Conservation (phyloP, 1,140 invertebrate species). For the Halotydeus destructor region DNA sequence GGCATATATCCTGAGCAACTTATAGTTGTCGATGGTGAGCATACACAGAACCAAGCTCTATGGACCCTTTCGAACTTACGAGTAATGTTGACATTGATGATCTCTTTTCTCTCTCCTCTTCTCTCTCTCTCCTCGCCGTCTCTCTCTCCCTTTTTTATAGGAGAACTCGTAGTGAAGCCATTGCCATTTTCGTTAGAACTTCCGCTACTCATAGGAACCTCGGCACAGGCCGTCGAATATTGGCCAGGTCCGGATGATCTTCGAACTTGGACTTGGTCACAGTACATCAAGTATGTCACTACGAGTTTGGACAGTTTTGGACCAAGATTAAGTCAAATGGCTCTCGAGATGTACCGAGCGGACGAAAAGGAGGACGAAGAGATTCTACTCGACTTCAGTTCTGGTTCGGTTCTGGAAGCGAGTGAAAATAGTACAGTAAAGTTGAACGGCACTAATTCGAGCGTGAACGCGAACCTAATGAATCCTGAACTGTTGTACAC, state of each 20-base stretch:
- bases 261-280: constrained; percentile 14
- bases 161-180: too few relatives aligned
- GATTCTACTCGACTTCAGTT: not conserved
- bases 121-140: not conserved
- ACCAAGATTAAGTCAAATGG: constrained; percentile 12
- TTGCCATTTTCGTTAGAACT: too few relatives aligned
- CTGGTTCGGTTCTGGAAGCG: not conserved
- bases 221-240: constrained; percentile 16
- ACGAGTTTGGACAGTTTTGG: constrained; percentile 17
- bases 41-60: too few relatives aligned
- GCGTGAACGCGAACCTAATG: not conserved
- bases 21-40: constrained; percentile 16
- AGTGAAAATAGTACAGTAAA: not conserved
- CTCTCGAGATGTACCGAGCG: constrained; percentile 11
- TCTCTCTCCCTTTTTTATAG: too few relatives aligned
- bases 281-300: constrained; percentile 17
- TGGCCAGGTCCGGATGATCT: constrained; percentile 17
- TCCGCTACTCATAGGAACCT: constrained; percentile 11
- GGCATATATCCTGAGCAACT: constrained; percentile 18
- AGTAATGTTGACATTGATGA: too few relatives aligned
- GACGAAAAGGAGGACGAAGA: not conserved
- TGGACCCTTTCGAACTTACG: too few relatives aligned
- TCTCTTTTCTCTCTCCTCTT: too few relatives aligned
- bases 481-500: constrained; percentile 15
- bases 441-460: not conserved